These are phyloP conservation scores for Punctoribates punctum DNA, from an alignment of 2,888 invertebrate genomes.

Conservation along the genomic window DNA sequence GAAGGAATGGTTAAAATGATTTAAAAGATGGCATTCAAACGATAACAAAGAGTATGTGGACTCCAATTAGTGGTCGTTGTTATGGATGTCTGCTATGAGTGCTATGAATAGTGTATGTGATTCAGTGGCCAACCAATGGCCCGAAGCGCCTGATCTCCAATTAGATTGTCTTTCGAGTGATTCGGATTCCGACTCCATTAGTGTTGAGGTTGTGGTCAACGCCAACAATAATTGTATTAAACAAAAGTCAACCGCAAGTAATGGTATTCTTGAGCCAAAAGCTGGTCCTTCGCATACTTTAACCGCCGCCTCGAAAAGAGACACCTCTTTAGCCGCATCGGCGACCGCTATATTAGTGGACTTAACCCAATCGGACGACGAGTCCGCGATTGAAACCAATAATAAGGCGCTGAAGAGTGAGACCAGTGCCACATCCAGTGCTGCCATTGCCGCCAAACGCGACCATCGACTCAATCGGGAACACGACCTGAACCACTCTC, in stretches of 20 bases:
- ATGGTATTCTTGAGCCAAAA: slow-evolving; percentile 23
- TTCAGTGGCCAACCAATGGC: slow-evolving; percentile 50
- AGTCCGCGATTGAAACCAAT: slow-evolving; percentile 1
- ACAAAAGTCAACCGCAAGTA: neutral
- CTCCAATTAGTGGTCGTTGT: neutral
- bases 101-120: slow-evolving; percentile 8
- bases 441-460: neutral
- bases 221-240: neutral
- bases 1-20: neutral
- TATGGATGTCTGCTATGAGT: neutral
- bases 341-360: slow-evolving; percentile 25
- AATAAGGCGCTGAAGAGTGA: neutral
- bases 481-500: slow-evolving; percentile 12
- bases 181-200: slow-evolving; percentile 53
- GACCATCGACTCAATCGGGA: neutral
- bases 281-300: slow-evolving; percentile 20
- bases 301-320: neutral
- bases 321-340: neutral
- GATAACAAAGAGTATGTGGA: neutral
- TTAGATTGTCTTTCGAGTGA: slow-evolving; percentile 63
- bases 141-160: slow-evolving; percentile 70
- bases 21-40: neutral
- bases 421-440: too few relatives aligned
- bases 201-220: slow-evolving; percentile 55
- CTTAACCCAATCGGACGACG: slow-evolving; percentile 33